Percentiles rank a stretch among this genome's conserved stretches.
Conservation (phyloP, 2,113 vertebrate genomes). For the Spheniscus mendiculus region DNA sequence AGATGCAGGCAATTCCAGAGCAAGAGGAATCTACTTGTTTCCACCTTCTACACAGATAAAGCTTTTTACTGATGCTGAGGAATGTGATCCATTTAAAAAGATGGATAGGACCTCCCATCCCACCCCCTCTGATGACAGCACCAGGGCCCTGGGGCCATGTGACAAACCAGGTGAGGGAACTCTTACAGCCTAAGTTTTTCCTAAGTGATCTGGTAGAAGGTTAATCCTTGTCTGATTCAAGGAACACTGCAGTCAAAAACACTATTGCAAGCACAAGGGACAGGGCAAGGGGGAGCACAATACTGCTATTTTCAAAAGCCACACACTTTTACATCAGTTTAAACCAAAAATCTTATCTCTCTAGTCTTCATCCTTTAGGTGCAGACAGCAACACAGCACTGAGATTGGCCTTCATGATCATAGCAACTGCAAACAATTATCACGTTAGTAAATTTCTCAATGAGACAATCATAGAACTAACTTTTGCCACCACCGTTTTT, state of each 20-base stretch:
- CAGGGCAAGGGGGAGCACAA: not conserved
- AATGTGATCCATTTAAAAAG: not conserved
- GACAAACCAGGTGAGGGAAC: not conserved
- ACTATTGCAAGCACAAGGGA: not conserved
- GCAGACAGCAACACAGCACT: not conserved
- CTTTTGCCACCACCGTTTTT: not conserved
- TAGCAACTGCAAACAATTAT: not conserved
- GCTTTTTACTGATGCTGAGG: not conserved
- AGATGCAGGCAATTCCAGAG: not conserved
- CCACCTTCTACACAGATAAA: not conserved
- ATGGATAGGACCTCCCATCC: not conserved
- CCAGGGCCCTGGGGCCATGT: too few relatives aligned
- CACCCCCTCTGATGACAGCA: not conserved
- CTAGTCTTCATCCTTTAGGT: not conserved
- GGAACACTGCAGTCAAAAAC: not conserved
- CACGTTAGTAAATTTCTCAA: not conserved
- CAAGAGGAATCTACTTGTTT: not conserved
- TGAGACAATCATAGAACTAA: not conserved
- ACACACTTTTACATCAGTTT: not conserved
- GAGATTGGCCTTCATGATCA: not conserved
- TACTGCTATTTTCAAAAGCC: not conserved
- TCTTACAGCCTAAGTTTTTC: not conserved
- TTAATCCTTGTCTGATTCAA: not conserved
- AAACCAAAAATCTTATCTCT: not conserved
- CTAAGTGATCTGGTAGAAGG: not conserved